These are phyloP conservation scores for Isurus oxyrinchus DNA, from an alignment of 2,113 vertebrate species.

Conservation along the genomic window DNA sequence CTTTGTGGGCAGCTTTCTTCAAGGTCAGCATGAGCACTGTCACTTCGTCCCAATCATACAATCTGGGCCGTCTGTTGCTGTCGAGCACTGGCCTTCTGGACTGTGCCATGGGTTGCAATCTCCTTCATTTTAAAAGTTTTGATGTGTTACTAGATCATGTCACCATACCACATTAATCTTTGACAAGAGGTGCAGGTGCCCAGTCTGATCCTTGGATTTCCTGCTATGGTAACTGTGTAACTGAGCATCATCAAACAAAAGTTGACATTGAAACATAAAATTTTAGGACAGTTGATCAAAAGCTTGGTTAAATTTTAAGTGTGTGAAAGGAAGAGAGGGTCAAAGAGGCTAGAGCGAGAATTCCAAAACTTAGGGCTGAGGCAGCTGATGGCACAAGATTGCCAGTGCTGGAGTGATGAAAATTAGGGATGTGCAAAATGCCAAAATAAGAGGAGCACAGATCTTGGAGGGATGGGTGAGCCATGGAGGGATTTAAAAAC, in stretches of 20 bases:
- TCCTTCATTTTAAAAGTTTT: neutral
- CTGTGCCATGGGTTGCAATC: neutral
- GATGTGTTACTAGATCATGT: neutral
- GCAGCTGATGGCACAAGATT: neutral
- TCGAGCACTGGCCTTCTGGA: neutral
- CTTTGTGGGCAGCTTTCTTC: no score
- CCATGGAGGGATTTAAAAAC: neutral
- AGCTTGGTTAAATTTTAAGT: neutral
- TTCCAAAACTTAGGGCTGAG: neutral
- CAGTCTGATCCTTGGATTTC: neutral
- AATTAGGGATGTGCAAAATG: neutral
- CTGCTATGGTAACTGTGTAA: neutral
- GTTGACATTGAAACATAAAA: neutral
- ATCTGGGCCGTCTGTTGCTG: neutral
- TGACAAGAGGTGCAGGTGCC: neutral
- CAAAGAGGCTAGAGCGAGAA: neutral
- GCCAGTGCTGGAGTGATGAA: neutral
- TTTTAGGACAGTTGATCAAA: neutral
- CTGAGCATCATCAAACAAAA: neutral
- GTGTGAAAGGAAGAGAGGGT: neutral
- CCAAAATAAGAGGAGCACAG: neutral
- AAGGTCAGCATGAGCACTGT: no score
- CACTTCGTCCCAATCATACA: no score
- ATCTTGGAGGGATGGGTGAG: neutral
- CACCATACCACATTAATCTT: neutral